Conservation (phyloP, 2,113 vertebrate species). For the Serinus canaria region DNA sequence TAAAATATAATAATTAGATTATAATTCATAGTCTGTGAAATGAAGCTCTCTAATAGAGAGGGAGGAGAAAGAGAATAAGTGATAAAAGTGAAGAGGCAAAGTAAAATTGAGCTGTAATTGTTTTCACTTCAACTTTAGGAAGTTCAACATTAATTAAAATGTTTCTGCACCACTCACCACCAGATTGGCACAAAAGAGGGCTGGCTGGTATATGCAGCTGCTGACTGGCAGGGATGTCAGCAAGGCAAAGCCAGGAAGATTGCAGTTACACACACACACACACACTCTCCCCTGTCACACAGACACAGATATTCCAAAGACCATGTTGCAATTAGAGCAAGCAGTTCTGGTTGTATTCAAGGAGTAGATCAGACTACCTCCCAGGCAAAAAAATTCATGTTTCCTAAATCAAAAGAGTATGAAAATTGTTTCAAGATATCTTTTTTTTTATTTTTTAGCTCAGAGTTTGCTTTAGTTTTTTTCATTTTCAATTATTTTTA, state of each 20-base stretch:
- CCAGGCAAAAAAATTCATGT: not conserved
- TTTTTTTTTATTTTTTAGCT: not conserved
- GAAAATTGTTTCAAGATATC: not conserved
- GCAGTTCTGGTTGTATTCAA: not conserved
- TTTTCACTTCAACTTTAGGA: slow-evolving; percentile 77
- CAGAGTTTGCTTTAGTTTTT: not conserved
- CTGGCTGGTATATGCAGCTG: not conserved
- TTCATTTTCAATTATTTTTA: not conserved
- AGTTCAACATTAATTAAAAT: slow-evolving; percentile 80
- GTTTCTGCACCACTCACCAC: slow-evolving; percentile 72
- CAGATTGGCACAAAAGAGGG: slow-evolving; percentile 64
- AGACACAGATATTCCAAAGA: not conserved
- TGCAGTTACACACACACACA: not conserved
- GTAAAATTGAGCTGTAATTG: slow-evolving; percentile 80
- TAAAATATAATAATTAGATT: slow-evolving; percentile 69
- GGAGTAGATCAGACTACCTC: not conserved
- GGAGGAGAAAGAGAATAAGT: slow-evolving; percentile 71
- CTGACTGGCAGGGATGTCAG: slow-evolving; percentile 42
- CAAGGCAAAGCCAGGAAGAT: not conserved
- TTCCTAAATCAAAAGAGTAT: not conserved
- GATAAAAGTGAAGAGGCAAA: slow-evolving; percentile 70
- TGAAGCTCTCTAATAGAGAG: slow-evolving; percentile 72
- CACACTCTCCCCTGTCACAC: not conserved
- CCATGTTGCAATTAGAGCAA: not conserved
- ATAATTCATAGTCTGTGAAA: slow-evolving; percentile 78